Evolutionary conservation across 2,888 invertebrate species (phyloP), one percentile per base, ranked within the genome.

Genomic region (Ellobium chinense): DNA sequence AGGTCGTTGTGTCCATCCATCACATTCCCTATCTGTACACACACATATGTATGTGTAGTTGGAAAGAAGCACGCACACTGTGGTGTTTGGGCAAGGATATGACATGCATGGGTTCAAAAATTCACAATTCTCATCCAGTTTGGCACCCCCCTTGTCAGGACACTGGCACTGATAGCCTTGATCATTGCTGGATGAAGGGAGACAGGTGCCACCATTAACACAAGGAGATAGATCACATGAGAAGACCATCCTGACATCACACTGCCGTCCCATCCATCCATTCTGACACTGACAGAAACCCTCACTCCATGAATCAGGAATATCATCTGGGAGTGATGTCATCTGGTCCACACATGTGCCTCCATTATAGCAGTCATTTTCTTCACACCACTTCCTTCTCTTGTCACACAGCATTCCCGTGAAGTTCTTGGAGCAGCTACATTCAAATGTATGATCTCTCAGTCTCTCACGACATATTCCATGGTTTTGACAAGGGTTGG

Each of bases 171-270:
- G n/a, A 39, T 83, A 83, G 27, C 83, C 81, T 2, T 29, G 24
- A 12, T 24, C 14, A 34, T 54, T 63, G 34, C 36, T 18, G 1
- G 36, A 1, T 24, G 4, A 29, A 36, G 65, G 36, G 9, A 65
- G 9, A 82, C 86, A 86, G 12, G 68, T 83, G 9, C 85, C 86
- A 77, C 85, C 85, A 78, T 87, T 80, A 54, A 83, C 73, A 82
- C 87, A 87, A 1, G 85, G 86, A n/a, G 83, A 46, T 31, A 83
- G 82, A 27, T 58, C 62, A 84, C 85, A 87, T 29, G 76, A 66
- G 0, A 63, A 36, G 24, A 65, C 27, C 54, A 66, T 66, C 54
- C 56, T 76, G 65, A 56, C 66, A 12, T 66, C 66, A 56, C 76
- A 76, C 2, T 34, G 36, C 56, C 56, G 46, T 5, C 76, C 76